phyloP scores from a whole-genome alignment of 2,797 vertebrate genomes.

The Manis pentadactyla region DNA sequence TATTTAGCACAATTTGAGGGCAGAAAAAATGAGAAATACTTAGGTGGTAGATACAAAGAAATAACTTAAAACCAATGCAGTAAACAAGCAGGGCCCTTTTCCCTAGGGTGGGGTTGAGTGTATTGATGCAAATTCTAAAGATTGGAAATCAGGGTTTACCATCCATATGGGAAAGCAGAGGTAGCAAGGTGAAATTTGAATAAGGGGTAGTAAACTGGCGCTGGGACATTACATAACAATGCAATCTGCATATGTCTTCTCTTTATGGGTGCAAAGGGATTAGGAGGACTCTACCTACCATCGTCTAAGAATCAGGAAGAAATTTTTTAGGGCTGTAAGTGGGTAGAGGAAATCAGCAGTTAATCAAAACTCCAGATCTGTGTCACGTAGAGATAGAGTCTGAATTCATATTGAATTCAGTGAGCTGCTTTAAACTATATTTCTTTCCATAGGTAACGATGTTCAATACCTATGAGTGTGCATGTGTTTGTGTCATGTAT shows the following conservation, averaged over 20 bases:
- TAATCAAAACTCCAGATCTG: neutral
- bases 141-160: neutral
- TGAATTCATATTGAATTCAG: neutral
- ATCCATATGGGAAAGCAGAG: neutral
- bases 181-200: neutral
- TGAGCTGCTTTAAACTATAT: neutral
- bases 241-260: neutral
- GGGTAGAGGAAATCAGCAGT: neutral
- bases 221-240: neutral
- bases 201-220: neutral
- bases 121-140: neutral
- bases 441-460: neutral
- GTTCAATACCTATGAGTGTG: neutral
- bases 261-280: neutral
- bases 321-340: neutral
- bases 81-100: neutral
- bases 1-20: neutral
- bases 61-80: neutral
- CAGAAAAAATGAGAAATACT: neutral
- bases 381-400: neutral
- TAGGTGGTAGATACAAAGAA: neutral
- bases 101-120: neutral
- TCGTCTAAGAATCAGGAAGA: neutral
- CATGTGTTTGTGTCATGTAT: neutral
- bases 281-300: neutral